These are phyloP conservation scores for Cebidichthys violaceus DNA, from an alignment of 2,113 vertebrate species.

Conservation along the genomic window DNA sequence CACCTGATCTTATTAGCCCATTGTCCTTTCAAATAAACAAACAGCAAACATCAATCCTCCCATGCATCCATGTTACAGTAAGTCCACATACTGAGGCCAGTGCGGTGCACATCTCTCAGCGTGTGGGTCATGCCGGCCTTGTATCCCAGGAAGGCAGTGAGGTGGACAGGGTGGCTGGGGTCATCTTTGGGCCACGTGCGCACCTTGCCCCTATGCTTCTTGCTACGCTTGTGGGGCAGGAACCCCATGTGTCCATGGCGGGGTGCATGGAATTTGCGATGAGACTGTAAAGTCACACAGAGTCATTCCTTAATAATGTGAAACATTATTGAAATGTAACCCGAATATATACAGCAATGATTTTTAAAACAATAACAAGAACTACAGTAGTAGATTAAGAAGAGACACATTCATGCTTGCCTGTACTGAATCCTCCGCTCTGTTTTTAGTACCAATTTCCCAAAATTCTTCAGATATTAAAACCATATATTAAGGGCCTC, in stretches of 20 bases:
- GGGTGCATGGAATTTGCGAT: slow-evolving; percentile 97
- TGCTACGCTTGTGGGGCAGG: slow-evolving; percentile 92
- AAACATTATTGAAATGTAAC: neutral
- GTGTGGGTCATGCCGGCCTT: slow-evolving; percentile 99
- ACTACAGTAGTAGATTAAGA: neutral
- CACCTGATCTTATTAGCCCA: neutral
- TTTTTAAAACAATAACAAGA: neutral
- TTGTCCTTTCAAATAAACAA: slow-evolving; percentile 1
- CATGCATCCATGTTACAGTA: neutral
- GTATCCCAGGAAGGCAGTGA: slow-evolving; percentile 95
- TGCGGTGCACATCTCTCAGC: slow-evolving; percentile 92
- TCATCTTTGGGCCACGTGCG: slow-evolving; percentile 97
- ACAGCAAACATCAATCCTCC: neutral
- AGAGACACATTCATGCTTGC: neutral
- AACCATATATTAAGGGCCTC: neutral
- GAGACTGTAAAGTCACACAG: slow-evolving; percentile 84
- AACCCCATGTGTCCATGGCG: slow-evolving; percentile 97
- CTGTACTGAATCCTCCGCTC: neutral
- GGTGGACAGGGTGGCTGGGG: slow-evolving; percentile 90
- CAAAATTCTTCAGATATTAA: neutral
- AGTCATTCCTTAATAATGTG: neutral
- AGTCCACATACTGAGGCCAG: slow-evolving; percentile 90
- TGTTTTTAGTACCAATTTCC: neutral
- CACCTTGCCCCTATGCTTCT: slow-evolving; percentile 92
- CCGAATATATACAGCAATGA: neutral